Conservation (phyloP, 2,797 vertebrate genomes). For the Falco cherrug region DNA sequence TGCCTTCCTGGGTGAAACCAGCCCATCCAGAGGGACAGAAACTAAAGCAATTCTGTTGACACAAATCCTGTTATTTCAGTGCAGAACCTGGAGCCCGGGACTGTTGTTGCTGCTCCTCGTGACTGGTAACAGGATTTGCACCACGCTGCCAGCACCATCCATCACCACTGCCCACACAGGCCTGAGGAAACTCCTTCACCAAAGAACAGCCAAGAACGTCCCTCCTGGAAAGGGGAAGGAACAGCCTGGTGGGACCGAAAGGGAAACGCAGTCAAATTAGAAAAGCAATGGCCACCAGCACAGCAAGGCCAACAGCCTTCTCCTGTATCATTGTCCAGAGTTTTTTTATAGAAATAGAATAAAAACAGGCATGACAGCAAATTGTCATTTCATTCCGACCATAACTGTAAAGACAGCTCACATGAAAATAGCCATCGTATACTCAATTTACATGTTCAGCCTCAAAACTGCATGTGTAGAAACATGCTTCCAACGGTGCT, state of each 20-base stretch:
- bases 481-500: not conserved
- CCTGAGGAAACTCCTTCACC: not conserved
- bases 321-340: not conserved
- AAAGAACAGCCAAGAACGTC: not conserved
- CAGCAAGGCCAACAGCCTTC: not conserved
- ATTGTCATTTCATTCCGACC: not conserved
- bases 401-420: slow-evolving; percentile 4
- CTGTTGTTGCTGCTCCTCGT: not conserved
- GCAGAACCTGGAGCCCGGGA: not conserved
- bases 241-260: not conserved
- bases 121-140: not conserved
- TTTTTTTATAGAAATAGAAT: not conserved
- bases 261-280: not conserved
- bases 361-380: not conserved
- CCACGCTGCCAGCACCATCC: not conserved
- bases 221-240: not conserved
- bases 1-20: not conserved
- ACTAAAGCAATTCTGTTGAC: not conserved
- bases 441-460: not conserved
- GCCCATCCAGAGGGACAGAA: not conserved
- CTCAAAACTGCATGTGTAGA: not conserved
- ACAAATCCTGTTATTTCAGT: not conserved
- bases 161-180: not conserved
- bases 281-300: not conserved
- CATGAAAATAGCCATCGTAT: not conserved